These are phyloP conservation scores for Xestia rhomboidea DNA, from an alignment of 2,888 invertebrate species.

Conservation along the genomic window DNA sequence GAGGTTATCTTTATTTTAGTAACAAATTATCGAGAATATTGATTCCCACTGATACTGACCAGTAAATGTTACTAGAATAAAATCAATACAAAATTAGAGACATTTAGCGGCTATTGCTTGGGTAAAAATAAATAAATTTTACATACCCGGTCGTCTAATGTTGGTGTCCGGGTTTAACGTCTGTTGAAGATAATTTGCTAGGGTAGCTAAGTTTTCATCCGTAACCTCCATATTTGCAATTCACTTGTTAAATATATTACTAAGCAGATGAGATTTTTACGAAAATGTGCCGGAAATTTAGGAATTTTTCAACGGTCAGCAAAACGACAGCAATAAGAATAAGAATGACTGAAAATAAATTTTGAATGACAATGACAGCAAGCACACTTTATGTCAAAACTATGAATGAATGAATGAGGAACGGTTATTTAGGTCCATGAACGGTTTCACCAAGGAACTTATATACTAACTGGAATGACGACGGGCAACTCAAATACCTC, in stretches of 20 bases:
- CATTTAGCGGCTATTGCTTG: background rate
- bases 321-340: background rate
- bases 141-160: conserved; percentile 95
- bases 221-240: conserved; percentile 95
- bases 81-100: background rate
- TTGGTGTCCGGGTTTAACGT: conserved; percentile 96
- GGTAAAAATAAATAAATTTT: conserved; percentile 11
- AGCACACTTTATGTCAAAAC: background rate
- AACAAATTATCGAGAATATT: background rate
- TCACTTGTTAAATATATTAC: background rate
- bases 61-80: background rate
- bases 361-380: background rate
- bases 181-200: conserved; percentile 96
- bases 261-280: background rate
- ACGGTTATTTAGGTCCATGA: no score
- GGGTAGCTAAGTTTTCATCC: conserved; percentile 95
- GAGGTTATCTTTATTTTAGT: conserved; percentile 23
- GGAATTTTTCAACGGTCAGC: conserved; percentile 20
- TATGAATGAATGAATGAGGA: no score
- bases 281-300: conserved; percentile 11
- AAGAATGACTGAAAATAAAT: background rate
- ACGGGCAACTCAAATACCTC: no score
- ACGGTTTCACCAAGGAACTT: no score
- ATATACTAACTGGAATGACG: no score
- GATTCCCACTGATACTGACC: background rate